These are phyloP conservation scores for Epinephelus lanceolatus DNA, from an alignment of 2,113 vertebrate genomes.

Conservation along the genomic window DNA sequence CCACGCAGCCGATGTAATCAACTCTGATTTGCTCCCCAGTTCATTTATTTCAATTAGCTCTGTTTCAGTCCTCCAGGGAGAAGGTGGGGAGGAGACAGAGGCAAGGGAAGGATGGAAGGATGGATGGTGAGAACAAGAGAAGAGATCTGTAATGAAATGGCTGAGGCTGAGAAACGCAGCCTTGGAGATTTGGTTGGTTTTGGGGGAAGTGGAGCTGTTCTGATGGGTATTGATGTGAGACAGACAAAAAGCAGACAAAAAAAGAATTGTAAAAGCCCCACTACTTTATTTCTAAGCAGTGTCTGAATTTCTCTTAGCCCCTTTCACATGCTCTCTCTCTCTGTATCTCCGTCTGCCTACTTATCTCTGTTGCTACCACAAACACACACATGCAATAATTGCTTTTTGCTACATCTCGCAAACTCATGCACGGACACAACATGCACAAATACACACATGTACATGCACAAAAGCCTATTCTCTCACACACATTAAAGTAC, in stretches of 20 bases:
- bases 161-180: slow-evolving; percentile 8
- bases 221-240: slow-evolving; percentile 2
- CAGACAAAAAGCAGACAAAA: background rate
- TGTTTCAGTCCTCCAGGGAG: slow-evolving; percentile 73
- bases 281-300: slow-evolving; percentile 1
- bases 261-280: background rate
- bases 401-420: slow-evolving; percentile 16
- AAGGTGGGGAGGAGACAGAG: slow-evolving; percentile 39
- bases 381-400: slow-evolving; percentile 35
- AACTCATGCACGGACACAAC: background rate
- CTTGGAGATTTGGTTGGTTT: slow-evolving; percentile 24
- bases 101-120: slow-evolving; percentile 26
- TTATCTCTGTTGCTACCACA: slow-evolving; percentile 17
- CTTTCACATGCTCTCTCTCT: background rate
- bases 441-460: slow-evolving; percentile 16
- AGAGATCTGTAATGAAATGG: slow-evolving; percentile 24
- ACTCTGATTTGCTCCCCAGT: slow-evolving; percentile 74
- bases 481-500: slow-evolving; percentile 44
- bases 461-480: slow-evolving; percentile 22
- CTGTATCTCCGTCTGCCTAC: background rate
- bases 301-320: background rate
- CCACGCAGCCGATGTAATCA: slow-evolving; percentile 71
- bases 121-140: slow-evolving; percentile 21
- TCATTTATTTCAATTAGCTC: slow-evolving; percentile 84
- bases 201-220: slow-evolving; percentile 12